Percentiles rank a stretch among this genome's conserved stretches.
phyloP scores from a whole-genome alignment of 2,888 invertebrate species.

The Acronicta aceris region DNA sequence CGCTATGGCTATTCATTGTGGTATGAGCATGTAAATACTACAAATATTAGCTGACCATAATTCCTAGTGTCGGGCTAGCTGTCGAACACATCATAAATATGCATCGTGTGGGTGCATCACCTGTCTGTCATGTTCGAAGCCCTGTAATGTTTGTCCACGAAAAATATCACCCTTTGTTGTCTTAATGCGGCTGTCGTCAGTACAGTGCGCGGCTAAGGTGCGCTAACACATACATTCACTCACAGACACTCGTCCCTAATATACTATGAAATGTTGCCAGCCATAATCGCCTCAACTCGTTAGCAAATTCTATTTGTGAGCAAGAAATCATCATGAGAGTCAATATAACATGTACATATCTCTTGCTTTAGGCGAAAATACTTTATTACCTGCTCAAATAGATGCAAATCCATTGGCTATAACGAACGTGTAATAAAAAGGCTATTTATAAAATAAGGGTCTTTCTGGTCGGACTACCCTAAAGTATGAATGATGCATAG shows the following conservation, averaged over 20 bases:
- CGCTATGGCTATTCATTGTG: constrained; percentile 52
- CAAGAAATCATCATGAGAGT: constrained; percentile 42
- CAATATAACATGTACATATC: constrained; percentile 36
- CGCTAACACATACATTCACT: constrained; percentile 52
- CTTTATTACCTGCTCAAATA: constrained; percentile 17
- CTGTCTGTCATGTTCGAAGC: constrained; percentile 78
- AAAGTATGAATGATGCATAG: too few species aligned
- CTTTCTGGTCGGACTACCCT: background rate
- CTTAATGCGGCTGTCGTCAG: constrained; percentile 76
- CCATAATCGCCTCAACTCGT: constrained; percentile 51
- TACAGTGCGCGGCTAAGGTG: constrained; percentile 53
- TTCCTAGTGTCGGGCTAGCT: constrained; percentile 78
- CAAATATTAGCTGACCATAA: constrained; percentile 79
- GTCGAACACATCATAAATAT: constrained; percentile 87
- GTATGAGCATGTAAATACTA: constrained; percentile 68
- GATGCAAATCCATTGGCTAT: constrained; percentile 4
- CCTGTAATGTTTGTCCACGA: constrained; percentile 83
- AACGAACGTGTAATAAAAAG: background rate
- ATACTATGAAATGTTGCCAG: constrained; percentile 45
- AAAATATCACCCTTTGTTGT: constrained; percentile 85
- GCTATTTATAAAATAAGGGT: background rate
- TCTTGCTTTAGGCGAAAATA: constrained; percentile 30
- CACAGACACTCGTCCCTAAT: constrained; percentile 37
- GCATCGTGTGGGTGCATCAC: constrained; percentile 81
- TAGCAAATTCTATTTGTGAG: constrained; percentile 55